Percentiles rank a stretch among this genome's conserved stretches.
These are phyloP conservation scores for Maccullochella peelii DNA, from an alignment of 2,113 vertebrate species.

Conservation along the genomic window DNA sequence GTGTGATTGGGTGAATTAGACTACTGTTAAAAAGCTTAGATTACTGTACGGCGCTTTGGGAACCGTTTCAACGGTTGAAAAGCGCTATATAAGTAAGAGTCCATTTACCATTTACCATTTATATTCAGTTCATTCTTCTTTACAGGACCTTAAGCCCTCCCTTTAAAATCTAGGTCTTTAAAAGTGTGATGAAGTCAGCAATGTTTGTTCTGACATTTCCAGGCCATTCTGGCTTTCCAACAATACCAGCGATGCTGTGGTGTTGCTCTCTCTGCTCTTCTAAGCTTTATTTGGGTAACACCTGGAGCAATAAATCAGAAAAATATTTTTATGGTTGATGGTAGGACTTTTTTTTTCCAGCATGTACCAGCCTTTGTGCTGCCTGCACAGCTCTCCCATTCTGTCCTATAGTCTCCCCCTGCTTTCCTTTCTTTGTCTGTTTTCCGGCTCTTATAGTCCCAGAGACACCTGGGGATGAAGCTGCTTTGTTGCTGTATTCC, in stretches of 20 bases:
- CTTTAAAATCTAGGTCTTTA: constrained; percentile 40
- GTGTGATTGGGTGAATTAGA: no score
- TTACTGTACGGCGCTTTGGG: no score
- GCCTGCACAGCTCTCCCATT: background rate
- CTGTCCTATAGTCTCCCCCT: constrained; percentile 1
- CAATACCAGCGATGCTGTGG: constrained; percentile 1
- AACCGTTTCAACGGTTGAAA: no score
- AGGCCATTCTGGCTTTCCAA: constrained; percentile 19
- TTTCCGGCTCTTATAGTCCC: constrained; percentile 17
- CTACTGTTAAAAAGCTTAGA: no score
- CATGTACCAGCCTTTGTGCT: background rate
- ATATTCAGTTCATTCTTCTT: constrained; percentile 26
- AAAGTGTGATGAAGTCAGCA: constrained; percentile 46
- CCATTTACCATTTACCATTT: no score
- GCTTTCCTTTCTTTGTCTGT: constrained; percentile 8
- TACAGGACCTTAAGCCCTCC: constrained; percentile 10
- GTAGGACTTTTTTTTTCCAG: constrained; percentile 9
- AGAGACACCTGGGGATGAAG: constrained; percentile 56
- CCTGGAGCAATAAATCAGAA: constrained; percentile 54
- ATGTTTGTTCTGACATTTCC: constrained; percentile 58
- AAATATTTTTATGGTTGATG: constrained; percentile 19
- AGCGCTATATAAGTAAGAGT: no score
- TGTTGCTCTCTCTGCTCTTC: constrained; percentile 25
- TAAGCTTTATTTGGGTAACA: constrained; percentile 53
- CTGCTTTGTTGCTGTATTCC: constrained; percentile 65